phyloP scores from a whole-genome alignment of 1,140 invertebrate genomes.

The Gyrodactylus bullatarudis region DNA sequence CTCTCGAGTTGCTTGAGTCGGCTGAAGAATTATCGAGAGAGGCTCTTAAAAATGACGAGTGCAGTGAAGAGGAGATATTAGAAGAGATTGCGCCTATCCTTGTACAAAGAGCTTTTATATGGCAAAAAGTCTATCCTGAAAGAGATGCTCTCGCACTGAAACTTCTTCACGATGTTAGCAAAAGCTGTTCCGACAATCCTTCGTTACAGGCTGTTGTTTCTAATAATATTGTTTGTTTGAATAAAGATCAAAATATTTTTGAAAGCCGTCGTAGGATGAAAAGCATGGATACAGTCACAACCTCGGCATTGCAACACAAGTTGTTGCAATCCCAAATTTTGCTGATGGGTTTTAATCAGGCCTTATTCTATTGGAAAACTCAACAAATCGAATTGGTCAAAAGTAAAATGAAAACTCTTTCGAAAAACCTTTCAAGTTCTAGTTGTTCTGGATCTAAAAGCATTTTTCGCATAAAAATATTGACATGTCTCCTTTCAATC shows the following conservation, averaged over 20 bases:
- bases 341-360: background rate
- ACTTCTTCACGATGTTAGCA: background rate
- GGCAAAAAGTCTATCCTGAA: background rate
- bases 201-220: constrained; percentile 52
- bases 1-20: background rate
- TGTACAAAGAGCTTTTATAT: background rate
- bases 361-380: background rate
- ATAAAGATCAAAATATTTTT: constrained; percentile 71
- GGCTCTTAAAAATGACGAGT: background rate
- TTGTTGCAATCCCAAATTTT: background rate
- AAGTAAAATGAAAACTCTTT: background rate
- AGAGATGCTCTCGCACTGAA: background rate
- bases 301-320: background rate
- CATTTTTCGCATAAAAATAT: background rate
- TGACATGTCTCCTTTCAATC: background rate
- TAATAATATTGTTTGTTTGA: constrained; percentile 63
- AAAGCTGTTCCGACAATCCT: constrained; percentile 28
- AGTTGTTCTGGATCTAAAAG: background rate
- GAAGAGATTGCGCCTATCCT: background rate
- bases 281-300: constrained; percentile 20
- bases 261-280: constrained; percentile 83
- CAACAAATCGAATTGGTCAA: background rate
- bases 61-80: background rate
- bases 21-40: background rate
- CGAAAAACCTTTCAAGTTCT: background rate